phyloP scores from a whole-genome alignment of 2,113 vertebrate genomes.

The Andinoacara biseriatus region DNA sequence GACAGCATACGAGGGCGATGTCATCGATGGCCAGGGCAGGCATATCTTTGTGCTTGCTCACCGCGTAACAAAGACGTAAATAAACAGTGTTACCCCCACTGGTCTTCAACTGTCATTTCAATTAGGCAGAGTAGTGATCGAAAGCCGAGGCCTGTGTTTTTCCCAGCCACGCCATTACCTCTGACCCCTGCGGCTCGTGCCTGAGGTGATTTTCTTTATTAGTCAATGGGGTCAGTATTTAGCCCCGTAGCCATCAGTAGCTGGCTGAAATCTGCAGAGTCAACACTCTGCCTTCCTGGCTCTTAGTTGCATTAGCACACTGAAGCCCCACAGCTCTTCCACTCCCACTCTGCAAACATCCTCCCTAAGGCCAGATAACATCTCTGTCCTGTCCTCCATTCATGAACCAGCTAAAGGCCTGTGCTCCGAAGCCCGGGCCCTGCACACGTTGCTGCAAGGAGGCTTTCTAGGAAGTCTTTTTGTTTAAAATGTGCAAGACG shows the following conservation, averaged over 20 bases:
- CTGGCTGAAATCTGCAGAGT: conserved; percentile 82
- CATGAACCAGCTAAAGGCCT: conserved; percentile 50
- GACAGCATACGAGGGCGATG: conserved; percentile 83
- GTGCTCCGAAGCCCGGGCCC: conserved; percentile 19
- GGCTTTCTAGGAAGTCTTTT: conserved; percentile 58
- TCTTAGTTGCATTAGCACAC: conserved; percentile 85
- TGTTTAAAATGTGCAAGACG: conserved; percentile 26
- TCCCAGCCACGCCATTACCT: conserved; percentile 80
- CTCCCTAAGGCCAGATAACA: conserved; percentile 76
- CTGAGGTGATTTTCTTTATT: conserved; percentile 80
- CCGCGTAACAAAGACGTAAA: conserved; percentile 87
- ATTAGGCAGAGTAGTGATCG: conserved; percentile 81
- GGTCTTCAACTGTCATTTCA: conserved; percentile 88
- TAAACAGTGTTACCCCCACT: conserved; percentile 82
- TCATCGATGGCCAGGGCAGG: conserved; percentile 77
- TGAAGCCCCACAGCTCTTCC: conserved; percentile 78
- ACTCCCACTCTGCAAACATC: conserved; percentile 76
- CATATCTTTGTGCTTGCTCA: conserved; percentile 89
- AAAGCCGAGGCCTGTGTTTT: conserved; percentile 61
- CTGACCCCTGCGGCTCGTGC: conserved; percentile 68
- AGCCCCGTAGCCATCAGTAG: conserved; percentile 71
- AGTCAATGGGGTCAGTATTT: conserved; percentile 71
- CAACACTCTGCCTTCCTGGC: conserved; percentile 88
- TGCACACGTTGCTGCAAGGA: conserved; percentile 31
- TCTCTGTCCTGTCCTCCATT: conserved; percentile 71